These are phyloP conservation scores for Teleopsis dalmanni DNA, from an alignment of 1,140 invertebrate genomes.

Conservation along the genomic window DNA sequence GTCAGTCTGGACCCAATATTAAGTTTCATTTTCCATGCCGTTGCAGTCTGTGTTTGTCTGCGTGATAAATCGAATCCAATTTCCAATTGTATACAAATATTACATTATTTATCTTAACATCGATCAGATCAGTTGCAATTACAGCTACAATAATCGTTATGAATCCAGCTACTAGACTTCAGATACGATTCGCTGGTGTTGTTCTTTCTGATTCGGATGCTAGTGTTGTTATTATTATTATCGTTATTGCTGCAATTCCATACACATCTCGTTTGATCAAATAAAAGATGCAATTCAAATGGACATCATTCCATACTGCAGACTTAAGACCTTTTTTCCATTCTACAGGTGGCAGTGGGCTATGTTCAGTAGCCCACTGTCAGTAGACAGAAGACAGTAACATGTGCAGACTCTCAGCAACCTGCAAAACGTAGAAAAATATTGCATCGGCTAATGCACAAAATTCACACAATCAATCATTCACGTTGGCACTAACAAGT, in stretches of 20 bases:
- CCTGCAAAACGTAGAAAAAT: too few relatives aligned
- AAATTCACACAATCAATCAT: conserved; percentile 44
- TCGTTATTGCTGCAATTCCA: neutral
- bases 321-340: too few relatives aligned
- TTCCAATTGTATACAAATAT: conserved; percentile 8
- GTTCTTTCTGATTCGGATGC: neutral
- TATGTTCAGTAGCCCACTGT: neutral
- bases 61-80: conserved; percentile 7
- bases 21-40: too few relatives aligned
- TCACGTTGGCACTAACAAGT: conserved; percentile 37
- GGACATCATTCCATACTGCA: too few relatives aligned
- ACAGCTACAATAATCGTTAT: conserved; percentile 19
- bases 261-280: neutral
- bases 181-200: conserved; percentile 4
- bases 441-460: conserved; percentile 33
- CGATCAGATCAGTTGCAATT: conserved; percentile 40
- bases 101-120: conserved; percentile 6
- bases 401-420: too few relatives aligned
- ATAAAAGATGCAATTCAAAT: too few relatives aligned
- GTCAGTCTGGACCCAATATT: too few relatives aligned
- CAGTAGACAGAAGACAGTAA: neutral
- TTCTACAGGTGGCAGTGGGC: too few relatives aligned
- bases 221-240: conserved; percentile 1
- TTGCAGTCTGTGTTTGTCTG: too few relatives aligned
- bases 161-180: neutral